Evolutionary conservation across 2,888 invertebrate species (phyloP).

Genomic region (Saturnia japonica): DNA sequence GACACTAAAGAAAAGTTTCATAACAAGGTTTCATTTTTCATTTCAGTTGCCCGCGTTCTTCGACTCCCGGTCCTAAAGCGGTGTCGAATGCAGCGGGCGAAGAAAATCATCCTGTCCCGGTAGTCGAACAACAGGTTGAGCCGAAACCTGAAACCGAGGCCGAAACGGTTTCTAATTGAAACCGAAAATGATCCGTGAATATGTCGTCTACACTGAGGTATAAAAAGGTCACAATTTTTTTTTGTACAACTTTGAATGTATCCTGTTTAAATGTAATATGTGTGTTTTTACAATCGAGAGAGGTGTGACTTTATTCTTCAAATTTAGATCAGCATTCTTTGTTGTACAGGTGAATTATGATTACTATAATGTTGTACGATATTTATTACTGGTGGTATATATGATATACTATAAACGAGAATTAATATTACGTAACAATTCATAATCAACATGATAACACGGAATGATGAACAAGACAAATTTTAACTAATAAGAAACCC

Average conservation of each 20-base stretch:
- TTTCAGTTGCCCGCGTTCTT: slow-evolving; percentile 48
- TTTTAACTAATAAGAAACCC: too few relatives aligned
- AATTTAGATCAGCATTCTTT: neutral
- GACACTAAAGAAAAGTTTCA: neutral
- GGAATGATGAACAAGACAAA: too few relatives aligned
- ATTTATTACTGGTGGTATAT: neutral
- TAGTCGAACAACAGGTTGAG: slow-evolving; percentile 14
- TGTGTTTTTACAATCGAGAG: neutral
- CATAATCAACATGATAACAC: neutral
- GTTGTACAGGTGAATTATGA: neutral
- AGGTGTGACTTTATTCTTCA: neutral
- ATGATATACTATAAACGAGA: too few relatives aligned
- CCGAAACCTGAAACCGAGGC: slow-evolving; percentile 23
- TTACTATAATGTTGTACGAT: neutral
- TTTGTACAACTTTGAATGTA: neutral
- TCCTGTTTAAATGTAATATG: neutral
- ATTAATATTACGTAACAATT: neutral
- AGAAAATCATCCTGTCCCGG: slow-evolving; percentile 13
- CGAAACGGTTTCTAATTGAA: slow-evolving; percentile 19
- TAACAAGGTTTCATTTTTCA: neutral
- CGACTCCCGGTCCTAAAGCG: slow-evolving; percentile 39
- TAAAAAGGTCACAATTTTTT: neutral
- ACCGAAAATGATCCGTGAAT: neutral
- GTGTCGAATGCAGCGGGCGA: slow-evolving; percentile 31
- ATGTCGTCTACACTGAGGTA: neutral